Base-by-base conservation (phyloP, 2,888 invertebrate genomes). In the Alentia gelatinosa region DNA sequence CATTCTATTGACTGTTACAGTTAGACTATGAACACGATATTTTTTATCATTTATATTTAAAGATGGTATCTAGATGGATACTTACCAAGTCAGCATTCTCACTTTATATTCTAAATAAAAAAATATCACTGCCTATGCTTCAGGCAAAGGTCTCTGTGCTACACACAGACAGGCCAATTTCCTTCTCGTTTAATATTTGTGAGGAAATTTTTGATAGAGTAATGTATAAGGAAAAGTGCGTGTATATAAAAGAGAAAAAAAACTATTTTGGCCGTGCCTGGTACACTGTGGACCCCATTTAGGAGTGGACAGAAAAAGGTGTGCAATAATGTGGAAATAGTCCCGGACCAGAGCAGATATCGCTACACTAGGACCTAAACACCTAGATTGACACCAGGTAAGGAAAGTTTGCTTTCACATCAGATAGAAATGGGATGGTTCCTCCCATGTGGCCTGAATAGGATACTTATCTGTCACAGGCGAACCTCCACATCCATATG, bases 401-500 rank as follows among this genome's bases (percentile, higher is more conserved):
- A 39, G 79, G 79, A 86, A 86, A 47, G 47, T 42, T 86, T 42
- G 42, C 50, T 86, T 86, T 86, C 86, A 86, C 86, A 86, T 86
- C 86, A 86, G 86, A 50, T 47, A 86, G 33, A 50, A 86, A 86
- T 86, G 47, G 86, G 86, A 26, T 47, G 86, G 47, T 86, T 33
- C 86, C 47, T 86, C 47, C 86, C 47, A 15, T 79, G 86, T 47
- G 47, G 35, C 50, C 86, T 86, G 86, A 47, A 83, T 83, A 26
- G 26, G 50, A 47, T 86, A 86, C 86, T 86, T 86, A 86, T 86
- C 86, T 86, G 86, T 86, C 23, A 86, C 30, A 42, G 86, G 50
- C 12, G 86, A 86, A 86, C 86, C 86, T 86, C 86, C 86, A 86
- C 86, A 86, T 47, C 86, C 86, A 86, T 86, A 86, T 30, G 42